Evolutionary conservation across 2,113 vertebrate species (phyloP).

Genomic region (Plotosus lineatus): DNA sequence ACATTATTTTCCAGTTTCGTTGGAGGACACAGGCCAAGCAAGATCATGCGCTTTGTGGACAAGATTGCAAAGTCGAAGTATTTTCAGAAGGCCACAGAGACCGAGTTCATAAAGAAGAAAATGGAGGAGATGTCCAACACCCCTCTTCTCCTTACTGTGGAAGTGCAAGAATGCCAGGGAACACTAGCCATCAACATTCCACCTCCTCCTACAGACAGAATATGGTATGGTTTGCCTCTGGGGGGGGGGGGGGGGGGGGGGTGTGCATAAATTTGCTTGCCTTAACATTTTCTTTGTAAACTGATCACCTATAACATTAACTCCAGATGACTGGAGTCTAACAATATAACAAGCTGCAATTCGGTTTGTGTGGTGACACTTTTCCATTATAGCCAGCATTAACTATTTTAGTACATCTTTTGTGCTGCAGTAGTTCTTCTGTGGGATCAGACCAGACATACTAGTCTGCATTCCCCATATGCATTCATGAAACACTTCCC

Average conservation of each 20-base stretch:
- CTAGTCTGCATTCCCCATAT: too few relatives aligned
- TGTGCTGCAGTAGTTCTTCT: too few relatives aligned
- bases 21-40: conserved; percentile 91
- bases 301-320: too few relatives aligned
- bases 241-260: too few relatives aligned
- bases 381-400: too few relatives aligned
- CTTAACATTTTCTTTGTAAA: background rate
- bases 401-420: too few relatives aligned
- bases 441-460: too few relatives aligned
- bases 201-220: conserved; percentile 94
- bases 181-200: conserved; percentile 95
- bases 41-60: conserved; percentile 99
- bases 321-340: too few relatives aligned
- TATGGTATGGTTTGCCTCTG: conserved; percentile 85
- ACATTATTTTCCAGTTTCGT: conserved; percentile 75
- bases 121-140: conserved; percentile 99
- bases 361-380: too few relatives aligned
- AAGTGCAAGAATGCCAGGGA: conserved; percentile 93
- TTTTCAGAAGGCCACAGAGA: conserved; percentile 98
- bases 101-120: conserved; percentile 98
- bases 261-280: too few relatives aligned
- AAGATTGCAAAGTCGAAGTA: conserved; percentile 99
- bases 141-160: conserved; percentile 93
- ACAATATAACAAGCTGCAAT: too few relatives aligned
- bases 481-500: too few relatives aligned